These are phyloP conservation scores for Gila orcuttii DNA, from an alignment of 2,113 vertebrate species.

Conservation along the genomic window DNA sequence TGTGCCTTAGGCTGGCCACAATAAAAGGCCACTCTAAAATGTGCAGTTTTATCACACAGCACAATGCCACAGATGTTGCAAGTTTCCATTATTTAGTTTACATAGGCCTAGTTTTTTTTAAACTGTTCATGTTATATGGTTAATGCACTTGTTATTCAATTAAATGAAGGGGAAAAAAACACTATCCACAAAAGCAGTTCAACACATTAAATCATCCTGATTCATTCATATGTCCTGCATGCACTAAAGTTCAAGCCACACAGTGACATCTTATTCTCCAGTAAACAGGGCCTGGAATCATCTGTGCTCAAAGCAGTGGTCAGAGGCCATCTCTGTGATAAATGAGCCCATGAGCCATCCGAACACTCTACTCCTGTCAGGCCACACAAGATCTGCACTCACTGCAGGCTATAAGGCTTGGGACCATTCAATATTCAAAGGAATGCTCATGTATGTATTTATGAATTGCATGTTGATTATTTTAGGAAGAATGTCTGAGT, in stretches of 20 bases:
- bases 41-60: too few species aligned
- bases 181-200: background rate
- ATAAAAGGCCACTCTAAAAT: too few species aligned
- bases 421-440: conserved; percentile 1
- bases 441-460: background rate
- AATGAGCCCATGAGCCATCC: conserved; percentile 7
- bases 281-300: background rate
- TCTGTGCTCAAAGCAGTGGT: conserved; percentile 3
- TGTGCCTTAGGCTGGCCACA: too few species aligned
- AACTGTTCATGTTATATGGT: too few species aligned
- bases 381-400: conserved; percentile 6
- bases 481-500: background rate
- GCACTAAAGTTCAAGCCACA: background rate
- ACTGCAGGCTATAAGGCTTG: background rate
- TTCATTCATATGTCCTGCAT: background rate
- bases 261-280: background rate
- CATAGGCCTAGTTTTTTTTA: too few species aligned
- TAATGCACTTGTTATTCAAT: background rate
- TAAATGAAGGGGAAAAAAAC: background rate
- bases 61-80: too few species aligned
- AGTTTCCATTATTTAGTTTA: too few species aligned
- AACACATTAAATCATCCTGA: background rate
- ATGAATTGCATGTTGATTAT: background rate
- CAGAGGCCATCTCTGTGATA: conserved; percentile 17
- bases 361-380: background rate